Percentiles rank a stretch among this genome's conserved stretches.
Conservation (phyloP, 1,140 invertebrate genomes). For the Drosophila murphyi region DNA sequence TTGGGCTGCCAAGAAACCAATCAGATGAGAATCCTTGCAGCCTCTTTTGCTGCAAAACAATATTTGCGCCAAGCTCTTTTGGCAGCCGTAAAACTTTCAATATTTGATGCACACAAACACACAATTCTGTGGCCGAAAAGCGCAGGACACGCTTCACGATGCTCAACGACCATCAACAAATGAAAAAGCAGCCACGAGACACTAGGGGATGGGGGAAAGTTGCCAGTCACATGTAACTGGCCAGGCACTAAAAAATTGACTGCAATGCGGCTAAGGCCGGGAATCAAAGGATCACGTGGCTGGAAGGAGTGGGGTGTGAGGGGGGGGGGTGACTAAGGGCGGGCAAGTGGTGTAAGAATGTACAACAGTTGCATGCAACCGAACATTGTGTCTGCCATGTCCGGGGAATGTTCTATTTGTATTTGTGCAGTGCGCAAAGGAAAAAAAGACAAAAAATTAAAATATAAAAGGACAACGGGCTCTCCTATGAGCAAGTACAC, state of each 20-base stretch:
- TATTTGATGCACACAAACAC: slow-evolving; percentile 59
- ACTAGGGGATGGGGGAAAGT: background rate
- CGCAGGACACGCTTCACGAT: slow-evolving; percentile 51
- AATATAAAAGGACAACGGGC: slow-evolving; percentile 57
- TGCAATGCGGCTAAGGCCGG: slow-evolving; percentile 66
- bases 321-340: too few relatives aligned
- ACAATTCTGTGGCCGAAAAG: slow-evolving; percentile 69
- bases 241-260: slow-evolving; percentile 60
- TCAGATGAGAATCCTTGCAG: slow-evolving; percentile 38
- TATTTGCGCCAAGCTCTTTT: slow-evolving; percentile 40
- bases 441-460: slow-evolving; percentile 21
- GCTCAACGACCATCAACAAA: slow-evolving; percentile 64
- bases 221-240: slow-evolving; percentile 66
- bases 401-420: slow-evolving; percentile 25
- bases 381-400: slow-evolving; percentile 40
- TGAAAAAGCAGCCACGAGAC: slow-evolving; percentile 35
- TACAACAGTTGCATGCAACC: slow-evolving; percentile 35
- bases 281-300: slow-evolving; percentile 16
- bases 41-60: slow-evolving; percentile 32
- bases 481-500: slow-evolving; percentile 43
- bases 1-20: slow-evolving; percentile 71
- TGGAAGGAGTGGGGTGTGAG: background rate
- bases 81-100: slow-evolving; percentile 59
- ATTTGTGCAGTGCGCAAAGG: slow-evolving; percentile 39
- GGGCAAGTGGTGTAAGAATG: too few relatives aligned